Conservation (phyloP, 2,888 invertebrate genomes). For the Lomographa bimaculata region DNA sequence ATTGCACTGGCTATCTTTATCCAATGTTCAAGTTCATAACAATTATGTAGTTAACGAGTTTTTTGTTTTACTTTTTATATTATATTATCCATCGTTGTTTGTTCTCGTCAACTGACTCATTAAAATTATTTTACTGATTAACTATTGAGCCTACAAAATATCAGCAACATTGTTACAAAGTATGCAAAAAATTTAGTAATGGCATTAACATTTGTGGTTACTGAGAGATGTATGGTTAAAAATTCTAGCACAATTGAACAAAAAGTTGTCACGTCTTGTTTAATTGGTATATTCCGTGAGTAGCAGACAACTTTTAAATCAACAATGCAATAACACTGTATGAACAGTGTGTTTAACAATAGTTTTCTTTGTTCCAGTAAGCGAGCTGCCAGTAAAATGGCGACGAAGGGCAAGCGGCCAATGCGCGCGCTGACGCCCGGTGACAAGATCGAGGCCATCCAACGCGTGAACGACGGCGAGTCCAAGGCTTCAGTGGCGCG, state of each 20-base stretch:
- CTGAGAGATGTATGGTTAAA: too few species aligned
- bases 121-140: slow-evolving; percentile 1
- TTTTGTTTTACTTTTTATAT: slow-evolving; percentile 4
- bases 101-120: background rate
- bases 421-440: slow-evolving; percentile 89
- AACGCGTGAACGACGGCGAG: slow-evolving; percentile 92
- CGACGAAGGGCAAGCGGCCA: slow-evolving; percentile 91
- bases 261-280: too few species aligned
- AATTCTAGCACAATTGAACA: too few species aligned
- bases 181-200: too few species aligned
- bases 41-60: background rate
- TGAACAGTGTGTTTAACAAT: too few species aligned
- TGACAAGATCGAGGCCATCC: slow-evolving; percentile 92
- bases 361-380: slow-evolving; percentile 58
- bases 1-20: slow-evolving; percentile 7
- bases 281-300: too few species aligned
- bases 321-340: too few species aligned
- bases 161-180: too few species aligned
- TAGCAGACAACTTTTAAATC: too few species aligned
- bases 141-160: too few species aligned
- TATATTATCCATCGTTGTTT: too few species aligned
- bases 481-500: slow-evolving; percentile 93
- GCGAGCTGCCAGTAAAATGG: slow-evolving; percentile 76
- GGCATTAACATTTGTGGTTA: too few species aligned
- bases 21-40: slow-evolving; percentile 6